These are phyloP conservation scores for Junonia oenone DNA, from an alignment of 2,888 invertebrate genomes.

Conservation along the genomic window DNA sequence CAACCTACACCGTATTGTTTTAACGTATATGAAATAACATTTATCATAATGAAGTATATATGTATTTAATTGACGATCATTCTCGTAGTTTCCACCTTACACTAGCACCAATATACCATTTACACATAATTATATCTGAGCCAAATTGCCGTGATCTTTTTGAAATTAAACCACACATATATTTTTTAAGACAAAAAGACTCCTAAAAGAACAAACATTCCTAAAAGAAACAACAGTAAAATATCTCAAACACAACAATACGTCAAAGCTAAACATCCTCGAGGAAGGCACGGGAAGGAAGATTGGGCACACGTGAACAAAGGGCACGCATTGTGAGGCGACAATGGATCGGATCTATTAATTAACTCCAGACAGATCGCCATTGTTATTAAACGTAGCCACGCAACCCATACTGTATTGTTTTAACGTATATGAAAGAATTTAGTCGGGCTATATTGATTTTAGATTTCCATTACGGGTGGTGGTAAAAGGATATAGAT, in stretches of 20 bases:
- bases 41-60: too few species aligned
- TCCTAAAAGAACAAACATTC: too few species aligned
- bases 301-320: conserved; percentile 8
- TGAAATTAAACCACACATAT: too few species aligned
- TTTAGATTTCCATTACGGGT: too few species aligned
- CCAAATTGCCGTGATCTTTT: too few species aligned
- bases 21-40: not conserved
- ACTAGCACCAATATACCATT: too few species aligned
- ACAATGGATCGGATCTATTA: conserved; percentile 54
- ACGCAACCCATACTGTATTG: conserved; percentile 4
- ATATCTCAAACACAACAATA: not conserved
- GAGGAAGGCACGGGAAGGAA: not conserved
- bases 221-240: not conserved
- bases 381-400: conserved; percentile 26
- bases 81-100: too few species aligned
- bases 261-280: conserved; percentile 1
- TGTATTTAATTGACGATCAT: too few species aligned
- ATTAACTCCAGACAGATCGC: conserved; percentile 51
- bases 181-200: too few species aligned
- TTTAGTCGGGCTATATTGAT: not conserved
- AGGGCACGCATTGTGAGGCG: conserved; percentile 38
- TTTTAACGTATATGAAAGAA: not conserved
- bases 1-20: conserved; percentile 4
- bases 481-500: too few species aligned
- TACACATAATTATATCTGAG: too few species aligned